Evolutionary conservation across 2,113 vertebrate genomes (phyloP).

Genomic region (Edolisoma coerulescens): DNA sequence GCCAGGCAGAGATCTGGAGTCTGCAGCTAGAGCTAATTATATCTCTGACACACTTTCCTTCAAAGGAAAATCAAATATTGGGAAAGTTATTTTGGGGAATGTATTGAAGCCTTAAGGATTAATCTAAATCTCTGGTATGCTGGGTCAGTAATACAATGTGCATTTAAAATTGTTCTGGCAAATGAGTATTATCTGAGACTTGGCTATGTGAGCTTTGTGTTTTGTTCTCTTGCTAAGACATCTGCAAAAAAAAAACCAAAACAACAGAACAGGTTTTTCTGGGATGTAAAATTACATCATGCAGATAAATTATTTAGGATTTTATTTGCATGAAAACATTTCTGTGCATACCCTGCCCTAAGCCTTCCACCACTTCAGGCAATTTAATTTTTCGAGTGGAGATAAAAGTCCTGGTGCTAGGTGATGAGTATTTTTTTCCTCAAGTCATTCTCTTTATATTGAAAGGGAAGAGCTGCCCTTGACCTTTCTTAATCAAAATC

Average conservation of each 20-base stretch:
- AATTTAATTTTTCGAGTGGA: not conserved
- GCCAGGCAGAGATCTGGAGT: not conserved
- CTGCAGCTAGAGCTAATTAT: constrained; percentile 6
- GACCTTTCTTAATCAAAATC: constrained; percentile 50
- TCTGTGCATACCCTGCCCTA: not conserved
- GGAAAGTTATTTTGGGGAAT: not conserved
- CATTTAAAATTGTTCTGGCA: not conserved
- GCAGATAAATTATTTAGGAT: not conserved
- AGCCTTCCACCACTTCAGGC: not conserved
- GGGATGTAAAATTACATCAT: not conserved
- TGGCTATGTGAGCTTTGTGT: not conserved
- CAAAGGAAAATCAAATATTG: constrained; percentile 26
- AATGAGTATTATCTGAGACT: not conserved
- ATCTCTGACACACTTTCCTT: constrained; percentile 5
- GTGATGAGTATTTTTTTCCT: not conserved
- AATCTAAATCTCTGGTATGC: not conserved
- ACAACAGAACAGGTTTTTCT: rapidly evolving
- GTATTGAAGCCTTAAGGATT: not conserved
- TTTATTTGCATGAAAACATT: not conserved
- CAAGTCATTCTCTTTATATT: not conserved
- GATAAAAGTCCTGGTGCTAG: not conserved
- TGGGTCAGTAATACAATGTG: not conserved
- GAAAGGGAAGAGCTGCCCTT: not conserved
- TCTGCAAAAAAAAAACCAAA: not conserved
- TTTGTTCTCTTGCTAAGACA: not conserved